Base-by-base conservation (phyloP, 2,797 vertebrate genomes). In the Cygnus olor region DNA sequence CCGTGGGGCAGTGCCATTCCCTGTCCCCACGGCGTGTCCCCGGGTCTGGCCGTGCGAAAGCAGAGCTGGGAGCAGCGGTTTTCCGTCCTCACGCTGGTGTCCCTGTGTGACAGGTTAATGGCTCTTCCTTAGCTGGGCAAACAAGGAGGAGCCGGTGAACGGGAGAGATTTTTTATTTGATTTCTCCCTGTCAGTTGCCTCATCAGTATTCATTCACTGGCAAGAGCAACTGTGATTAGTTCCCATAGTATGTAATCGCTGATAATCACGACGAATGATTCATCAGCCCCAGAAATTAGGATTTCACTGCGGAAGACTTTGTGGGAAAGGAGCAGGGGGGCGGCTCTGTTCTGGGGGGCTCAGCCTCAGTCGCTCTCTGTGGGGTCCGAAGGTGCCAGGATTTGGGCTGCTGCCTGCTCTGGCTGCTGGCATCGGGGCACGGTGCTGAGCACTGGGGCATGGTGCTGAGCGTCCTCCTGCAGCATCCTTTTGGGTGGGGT, bases 141-240 rank as follows among this genome's bases (percentile, higher is more conserved):
- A 92, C 45, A 73, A 85, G 94, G 91, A 94, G 69, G 88, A 88
- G 77, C 74, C 94, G 93, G 94, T 94, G 94, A 95, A 87, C 42
- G 15, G 85, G 92, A 94, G 80, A 85, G 68, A 64, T 85, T 89
- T 92, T 78, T 71, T 45, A 89, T 95, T 96, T 96, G 88, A 72
- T 92, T 95, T 95, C 54, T 82, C 56, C 66, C 90, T 92, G 91
- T 94, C 96, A 74, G 72, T 93, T 80, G 91, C 89, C 92, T 97
- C 96, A 97, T 97, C 96, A 97, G 91, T 10, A 82, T 96, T 97
- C 95, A 95, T 97, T 97, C 95, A 96, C 66, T 8, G 14, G 92
- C 81, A 64, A 8, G 90, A 80, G 90, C 34, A 9, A 81, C 76
- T 73, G 89, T 92, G 95, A 96, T 97, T 95, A 96, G 93, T 93